Evolutionary conservation across 2,113 vertebrate species (phyloP), one percentile per base, ranked within the genome.

Genomic region (Vimba vimba): DNA sequence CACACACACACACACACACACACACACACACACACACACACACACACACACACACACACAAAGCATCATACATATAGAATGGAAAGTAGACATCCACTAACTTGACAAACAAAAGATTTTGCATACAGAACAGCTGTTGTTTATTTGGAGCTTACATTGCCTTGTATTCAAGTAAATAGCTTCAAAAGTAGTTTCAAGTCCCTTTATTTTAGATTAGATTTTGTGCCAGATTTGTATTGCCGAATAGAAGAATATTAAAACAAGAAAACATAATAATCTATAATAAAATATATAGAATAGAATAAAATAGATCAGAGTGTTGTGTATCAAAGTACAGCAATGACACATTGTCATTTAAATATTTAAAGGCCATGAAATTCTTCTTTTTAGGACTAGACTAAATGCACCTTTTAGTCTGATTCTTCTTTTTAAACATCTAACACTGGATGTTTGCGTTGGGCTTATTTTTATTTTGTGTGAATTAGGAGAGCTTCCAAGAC

Each of bases 1-100:
- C 59, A 76, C 68, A 69, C 66, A 71, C 36, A 71, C 69, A 73
- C 69, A 73, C 69, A 73, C 36, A 73, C 45, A 45, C 10, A 45
- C 47, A 50, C 12, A 50, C 47, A 50, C 47, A 74, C 47, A 50
- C 12, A 50, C 50, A 52, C 4, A 52, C 50, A 52, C 50, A 83
- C 62, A 68, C 27, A 83, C 27, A 82, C 80, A 55, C 17, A 55
- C 52, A 57, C 55, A 75, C 21, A 77, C 52, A 30, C 7, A 77
- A 52, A 57, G 17, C 9, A 21, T 77, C 50, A 30, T 77, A 77
- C 21, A 77, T 77, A 57, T 77, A 75, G 43, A 75, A 75, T 50
- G n/a, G 43, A 47, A 75, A 47, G 43, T 45, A 75, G 43, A 17
- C 71, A 25, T 75, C 71, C 12, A 27, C 27, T 75, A 50, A 75